Conservation (phyloP, 2,888 invertebrate species). For the Morinoia aosen region DNA sequence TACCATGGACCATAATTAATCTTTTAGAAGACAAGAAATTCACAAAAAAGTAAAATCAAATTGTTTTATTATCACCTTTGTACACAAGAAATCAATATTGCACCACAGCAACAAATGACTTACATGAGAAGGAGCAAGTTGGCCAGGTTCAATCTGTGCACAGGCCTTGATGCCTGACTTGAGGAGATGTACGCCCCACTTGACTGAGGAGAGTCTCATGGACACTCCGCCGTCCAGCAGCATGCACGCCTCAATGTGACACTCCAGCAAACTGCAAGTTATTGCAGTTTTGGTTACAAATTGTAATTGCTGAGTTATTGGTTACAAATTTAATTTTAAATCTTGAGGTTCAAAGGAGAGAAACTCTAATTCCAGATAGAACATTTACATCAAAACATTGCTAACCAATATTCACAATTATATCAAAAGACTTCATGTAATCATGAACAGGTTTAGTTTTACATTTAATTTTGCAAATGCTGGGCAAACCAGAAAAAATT, state of each 20-base stretch:
- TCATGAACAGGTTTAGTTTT: neutral
- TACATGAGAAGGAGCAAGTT: neutral
- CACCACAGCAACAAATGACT: neutral
- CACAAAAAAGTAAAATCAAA: no score
- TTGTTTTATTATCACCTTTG: neutral
- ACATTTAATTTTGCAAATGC: neutral
- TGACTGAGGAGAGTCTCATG: conserved; percentile 13
- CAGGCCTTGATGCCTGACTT: conserved; percentile 31
- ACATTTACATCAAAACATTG: neutral
- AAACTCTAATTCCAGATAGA: neutral
- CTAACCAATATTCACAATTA: neutral
- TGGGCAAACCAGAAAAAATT: neutral
- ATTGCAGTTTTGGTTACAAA: no score
- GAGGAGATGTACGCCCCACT: conserved; percentile 25
- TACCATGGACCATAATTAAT: no score
- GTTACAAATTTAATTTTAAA: neutral
- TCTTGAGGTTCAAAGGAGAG: neutral
- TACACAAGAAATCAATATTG: neutral
- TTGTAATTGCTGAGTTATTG: neutral
- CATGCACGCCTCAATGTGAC: neutral
- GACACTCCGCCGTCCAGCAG: conserved; percentile 27
- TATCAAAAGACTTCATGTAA: no score
- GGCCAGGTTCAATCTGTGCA: neutral
- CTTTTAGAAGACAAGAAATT: no score
- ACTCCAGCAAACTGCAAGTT: conserved; percentile 15